Percentiles rank a stretch among this genome's conserved stretches.
Evolutionary conservation across 2,113 vertebrate species (phyloP).

Genomic region (Hippocampus guttulatus): DNA sequence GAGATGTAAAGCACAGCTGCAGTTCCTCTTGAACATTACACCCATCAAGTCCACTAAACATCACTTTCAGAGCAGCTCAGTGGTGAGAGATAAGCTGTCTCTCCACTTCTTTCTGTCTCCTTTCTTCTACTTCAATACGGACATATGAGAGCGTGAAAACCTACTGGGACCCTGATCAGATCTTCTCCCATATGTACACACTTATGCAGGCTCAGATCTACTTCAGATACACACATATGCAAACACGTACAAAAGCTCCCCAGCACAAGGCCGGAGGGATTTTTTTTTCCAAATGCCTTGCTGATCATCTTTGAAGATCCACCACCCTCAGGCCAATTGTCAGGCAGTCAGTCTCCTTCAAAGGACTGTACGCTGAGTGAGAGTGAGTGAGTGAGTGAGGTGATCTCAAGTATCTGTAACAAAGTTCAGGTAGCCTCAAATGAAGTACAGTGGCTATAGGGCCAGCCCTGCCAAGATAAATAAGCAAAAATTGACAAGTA

Average conservation of each 20-base stretch:
- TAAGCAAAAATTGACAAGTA: too few species aligned
- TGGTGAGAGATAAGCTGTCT: neutral
- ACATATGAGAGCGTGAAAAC: conserved; percentile 18
- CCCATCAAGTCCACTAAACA: conserved; percentile 11
- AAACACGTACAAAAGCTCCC: neutral
- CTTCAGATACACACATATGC: neutral
- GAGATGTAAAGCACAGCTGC: neutral
- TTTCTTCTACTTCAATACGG: neutral
- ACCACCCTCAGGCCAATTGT: conserved; percentile 37
- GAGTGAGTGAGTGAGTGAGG: too few species aligned
- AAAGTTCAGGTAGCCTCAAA: too few species aligned
- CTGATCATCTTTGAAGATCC: conserved; percentile 46
- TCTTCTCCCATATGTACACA: conserved; percentile 16
- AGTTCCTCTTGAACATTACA: neutral
- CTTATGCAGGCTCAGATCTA: neutral
- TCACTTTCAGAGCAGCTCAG: neutral
- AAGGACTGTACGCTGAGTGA: neutral
- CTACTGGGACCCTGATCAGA: conserved; percentile 15
- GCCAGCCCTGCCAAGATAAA: too few species aligned
- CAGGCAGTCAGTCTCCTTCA: conserved; percentile 13
- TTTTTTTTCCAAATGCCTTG: conserved; percentile 30
- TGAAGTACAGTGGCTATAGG: too few species aligned
- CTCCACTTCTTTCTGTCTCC: neutral
- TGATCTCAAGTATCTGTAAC: conserved; percentile 7
- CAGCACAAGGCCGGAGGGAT: conserved; percentile 32